phyloP scores from a whole-genome alignment of 2,113 vertebrate genomes.

The Mastomys coucha region DNA sequence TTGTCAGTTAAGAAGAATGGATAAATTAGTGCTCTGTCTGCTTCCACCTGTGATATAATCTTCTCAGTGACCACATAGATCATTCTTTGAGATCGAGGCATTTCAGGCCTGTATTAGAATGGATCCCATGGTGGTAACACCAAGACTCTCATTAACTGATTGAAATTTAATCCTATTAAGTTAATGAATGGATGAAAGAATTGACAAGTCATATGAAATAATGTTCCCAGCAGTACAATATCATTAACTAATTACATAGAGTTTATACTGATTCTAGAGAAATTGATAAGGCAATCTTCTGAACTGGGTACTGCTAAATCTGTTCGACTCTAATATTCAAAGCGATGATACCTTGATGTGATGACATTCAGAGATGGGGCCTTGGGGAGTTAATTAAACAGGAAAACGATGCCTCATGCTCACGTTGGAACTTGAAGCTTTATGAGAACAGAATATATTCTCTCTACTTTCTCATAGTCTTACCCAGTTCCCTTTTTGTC shows the following conservation, averaged over 20 bases:
- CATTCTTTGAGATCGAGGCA: background rate
- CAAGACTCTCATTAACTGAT: slow-evolving; percentile 1
- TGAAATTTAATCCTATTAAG: slow-evolving; percentile 64
- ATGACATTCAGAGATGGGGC: background rate
- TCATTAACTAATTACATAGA: slow-evolving; percentile 43
- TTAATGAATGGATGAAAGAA: slow-evolving; percentile 30
- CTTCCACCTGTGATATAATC: background rate
- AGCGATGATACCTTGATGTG: background rate
- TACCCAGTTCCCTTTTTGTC: no score
- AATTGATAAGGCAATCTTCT: background rate
- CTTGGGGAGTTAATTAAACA: background rate
- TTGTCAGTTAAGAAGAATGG: background rate
- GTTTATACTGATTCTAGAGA: background rate
- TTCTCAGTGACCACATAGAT: background rate
- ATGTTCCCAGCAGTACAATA: slow-evolving; percentile 25
- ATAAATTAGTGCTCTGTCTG: background rate
- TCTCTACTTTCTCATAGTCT: background rate
- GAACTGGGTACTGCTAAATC: background rate
- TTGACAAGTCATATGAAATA: slow-evolving; percentile 26
- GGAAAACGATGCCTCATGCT: background rate
- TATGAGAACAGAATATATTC: background rate
- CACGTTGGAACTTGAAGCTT: background rate
- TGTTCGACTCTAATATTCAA: background rate
- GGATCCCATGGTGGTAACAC: background rate
- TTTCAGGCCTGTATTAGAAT: background rate